phyloP scores from a whole-genome alignment of 2,113 vertebrate genomes.

The Chelonoidis abingdonii region DNA sequence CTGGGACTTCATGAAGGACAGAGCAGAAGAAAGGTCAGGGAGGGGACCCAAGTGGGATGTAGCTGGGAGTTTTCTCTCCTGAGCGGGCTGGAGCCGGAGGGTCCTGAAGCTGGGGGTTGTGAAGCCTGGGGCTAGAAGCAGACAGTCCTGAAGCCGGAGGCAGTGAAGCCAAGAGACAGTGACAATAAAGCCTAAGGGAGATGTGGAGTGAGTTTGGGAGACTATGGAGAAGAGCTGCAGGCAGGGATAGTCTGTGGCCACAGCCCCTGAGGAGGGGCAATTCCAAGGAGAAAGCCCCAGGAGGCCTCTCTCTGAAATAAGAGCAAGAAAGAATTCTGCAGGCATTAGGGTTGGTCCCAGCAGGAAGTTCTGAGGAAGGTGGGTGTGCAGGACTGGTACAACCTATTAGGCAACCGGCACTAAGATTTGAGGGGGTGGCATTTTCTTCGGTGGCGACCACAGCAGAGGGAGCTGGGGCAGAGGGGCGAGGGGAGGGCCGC shows the following conservation, averaged over 20 bases:
- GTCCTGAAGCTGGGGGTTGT: no score
- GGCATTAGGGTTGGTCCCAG: background rate
- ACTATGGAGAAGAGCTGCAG: background rate
- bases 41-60: background rate
- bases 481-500: no score
- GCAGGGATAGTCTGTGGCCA: background rate
- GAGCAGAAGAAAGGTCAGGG: background rate
- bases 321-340: background rate
- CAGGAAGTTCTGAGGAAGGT: background rate
- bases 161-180: background rate
- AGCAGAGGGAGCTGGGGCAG: no score
- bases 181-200: background rate
- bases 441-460: no score
- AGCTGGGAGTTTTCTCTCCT: background rate
- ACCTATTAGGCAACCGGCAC: no score
- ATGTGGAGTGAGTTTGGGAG: background rate
- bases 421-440: no score
- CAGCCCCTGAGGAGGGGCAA: background rate
- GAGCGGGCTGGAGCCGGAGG: background rate
- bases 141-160: background rate
- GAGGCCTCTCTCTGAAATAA: background rate
- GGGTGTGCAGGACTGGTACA: no score
- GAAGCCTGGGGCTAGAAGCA: background rate
- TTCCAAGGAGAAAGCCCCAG: background rate
- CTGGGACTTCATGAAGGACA: background rate